Conservation (phyloP, 2,888 invertebrate species). For the Prosapia bicincta region DNA sequence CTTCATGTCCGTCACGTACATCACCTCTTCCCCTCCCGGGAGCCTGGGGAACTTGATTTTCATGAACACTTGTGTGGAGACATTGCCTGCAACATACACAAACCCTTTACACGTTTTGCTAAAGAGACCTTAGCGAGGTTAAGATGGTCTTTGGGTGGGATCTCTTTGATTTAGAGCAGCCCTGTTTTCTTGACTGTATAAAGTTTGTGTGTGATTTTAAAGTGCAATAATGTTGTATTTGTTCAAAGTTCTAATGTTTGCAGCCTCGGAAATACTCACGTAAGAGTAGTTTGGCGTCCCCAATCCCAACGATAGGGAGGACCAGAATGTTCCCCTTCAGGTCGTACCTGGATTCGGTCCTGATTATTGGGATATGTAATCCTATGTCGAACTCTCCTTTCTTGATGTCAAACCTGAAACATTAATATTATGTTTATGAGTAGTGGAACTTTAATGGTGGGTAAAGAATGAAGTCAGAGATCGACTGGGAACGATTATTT, state of each 20-base stretch:
- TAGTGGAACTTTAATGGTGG: too few relatives aligned
- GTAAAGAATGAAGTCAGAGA: too few relatives aligned
- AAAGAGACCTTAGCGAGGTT: too few relatives aligned
- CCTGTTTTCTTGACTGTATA: too few relatives aligned
- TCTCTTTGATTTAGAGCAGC: too few relatives aligned
- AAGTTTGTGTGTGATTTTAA: too few relatives aligned
- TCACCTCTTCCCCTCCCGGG: constrained; percentile 46
- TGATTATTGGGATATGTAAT: constrained; percentile 52
- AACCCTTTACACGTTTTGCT: too few relatives aligned
- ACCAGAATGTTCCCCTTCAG: constrained; percentile 57
- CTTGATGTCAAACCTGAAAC: constrained; percentile 50
- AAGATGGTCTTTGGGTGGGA: too few relatives aligned
- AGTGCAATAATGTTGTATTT: too few relatives aligned
- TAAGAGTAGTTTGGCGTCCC: constrained; percentile 53
- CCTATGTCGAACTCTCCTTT: constrained; percentile 54
- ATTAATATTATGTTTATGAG: too few relatives aligned
- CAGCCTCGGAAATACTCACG: constrained; percentile 41
- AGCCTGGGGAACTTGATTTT: constrained; percentile 50
- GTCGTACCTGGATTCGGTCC: constrained; percentile 56
- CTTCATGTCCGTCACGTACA: constrained; percentile 53
- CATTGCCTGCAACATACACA: constrained; percentile 48
- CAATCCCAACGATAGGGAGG: constrained; percentile 55
- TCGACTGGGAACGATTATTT: too few relatives aligned
- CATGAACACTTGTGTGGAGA: constrained; percentile 52
- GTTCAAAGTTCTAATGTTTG: too few relatives aligned